Percentiles rank a stretch among this genome's conserved stretches.
phyloP scores from a whole-genome alignment of 2,888 invertebrate species.

The Spisula subtruncata region DNA sequence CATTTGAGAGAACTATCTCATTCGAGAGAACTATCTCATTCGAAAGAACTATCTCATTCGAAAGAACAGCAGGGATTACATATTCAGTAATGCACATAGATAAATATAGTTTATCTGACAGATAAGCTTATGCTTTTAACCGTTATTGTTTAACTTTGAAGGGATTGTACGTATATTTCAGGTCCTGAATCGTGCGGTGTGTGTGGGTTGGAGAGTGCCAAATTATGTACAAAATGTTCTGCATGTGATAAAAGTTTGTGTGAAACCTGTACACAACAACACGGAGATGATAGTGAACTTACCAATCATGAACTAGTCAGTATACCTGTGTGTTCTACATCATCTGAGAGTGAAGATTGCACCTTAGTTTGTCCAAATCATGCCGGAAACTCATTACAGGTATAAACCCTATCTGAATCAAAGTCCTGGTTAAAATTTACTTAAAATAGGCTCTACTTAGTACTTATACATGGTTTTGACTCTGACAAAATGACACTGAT shows the following conservation, averaged over 20 bases:
- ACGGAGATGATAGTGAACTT: conserved; percentile 78
- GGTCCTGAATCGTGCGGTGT: conserved; percentile 78
- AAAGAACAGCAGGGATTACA: too few species aligned
- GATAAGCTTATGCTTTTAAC: too few species aligned
- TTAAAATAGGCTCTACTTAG: too few species aligned
- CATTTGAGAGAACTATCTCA: too few species aligned
- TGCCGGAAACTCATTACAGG: conserved; percentile 84
- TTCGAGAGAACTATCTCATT: too few species aligned
- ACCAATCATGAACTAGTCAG: conserved; percentile 75
- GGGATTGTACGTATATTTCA: conserved; percentile 30
- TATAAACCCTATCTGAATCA: neutral
- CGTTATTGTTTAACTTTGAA: too few species aligned
- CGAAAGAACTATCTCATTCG: too few species aligned
- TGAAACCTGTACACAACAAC: conserved; percentile 82
- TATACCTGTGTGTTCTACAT: conserved; percentile 81
- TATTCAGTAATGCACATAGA: too few species aligned
- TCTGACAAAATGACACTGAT: too few species aligned
- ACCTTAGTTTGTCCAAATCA: conserved; percentile 87
- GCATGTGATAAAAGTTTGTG: conserved; percentile 85
- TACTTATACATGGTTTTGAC: too few species aligned
- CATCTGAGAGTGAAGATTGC: conserved; percentile 76
- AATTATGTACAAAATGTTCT: conserved; percentile 84
- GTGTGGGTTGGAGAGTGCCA: conserved; percentile 79
- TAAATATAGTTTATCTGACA: too few species aligned
- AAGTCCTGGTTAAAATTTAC: too few species aligned